Percentiles rank a stretch among this genome's conserved stretches.
Conservation (phyloP, 1,140 invertebrate species). For the Scaptomyza montana region DNA sequence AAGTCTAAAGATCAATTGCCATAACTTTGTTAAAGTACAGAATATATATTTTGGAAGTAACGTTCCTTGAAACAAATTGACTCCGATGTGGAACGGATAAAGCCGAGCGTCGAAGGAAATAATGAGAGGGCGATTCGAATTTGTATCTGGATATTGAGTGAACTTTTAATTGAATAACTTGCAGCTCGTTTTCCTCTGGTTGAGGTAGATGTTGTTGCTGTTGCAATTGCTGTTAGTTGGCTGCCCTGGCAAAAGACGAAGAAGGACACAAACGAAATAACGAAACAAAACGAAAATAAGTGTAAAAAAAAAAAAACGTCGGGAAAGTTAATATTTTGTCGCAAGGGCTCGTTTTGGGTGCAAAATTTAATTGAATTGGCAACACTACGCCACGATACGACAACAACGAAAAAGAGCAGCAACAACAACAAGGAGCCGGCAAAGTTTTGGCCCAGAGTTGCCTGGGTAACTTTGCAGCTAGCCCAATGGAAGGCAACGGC, state of each 20-base stretch:
- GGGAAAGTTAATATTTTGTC: conserved; percentile 68
- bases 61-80: conserved; percentile 8
- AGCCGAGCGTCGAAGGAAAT: no score
- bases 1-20: no score
- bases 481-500: conserved; percentile 16
- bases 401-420: conserved; percentile 1
- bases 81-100: background rate
- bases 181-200: conserved; percentile 65
- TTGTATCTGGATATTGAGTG: conserved; percentile 44
- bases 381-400: conserved; percentile 34
- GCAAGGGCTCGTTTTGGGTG: conserved; percentile 27
- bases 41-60: background rate
- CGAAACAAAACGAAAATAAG: conserved; percentile 24
- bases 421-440: conserved; percentile 20
- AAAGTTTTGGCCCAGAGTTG: conserved; percentile 45
- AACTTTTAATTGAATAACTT: conserved; percentile 81
- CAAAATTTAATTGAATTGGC: conserved; percentile 69
- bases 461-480: conserved; percentile 31
- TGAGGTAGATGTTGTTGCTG: conserved; percentile 52
- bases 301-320: conserved; percentile 51
- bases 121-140: background rate
- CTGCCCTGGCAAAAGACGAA: conserved; percentile 36
- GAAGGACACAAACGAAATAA: conserved; percentile 29
- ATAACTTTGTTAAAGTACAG: no score
- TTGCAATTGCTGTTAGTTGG: conserved; percentile 73